Evolutionary conservation across 2,113 vertebrate species (phyloP).

Genomic region (Phocoena sinus): DNA sequence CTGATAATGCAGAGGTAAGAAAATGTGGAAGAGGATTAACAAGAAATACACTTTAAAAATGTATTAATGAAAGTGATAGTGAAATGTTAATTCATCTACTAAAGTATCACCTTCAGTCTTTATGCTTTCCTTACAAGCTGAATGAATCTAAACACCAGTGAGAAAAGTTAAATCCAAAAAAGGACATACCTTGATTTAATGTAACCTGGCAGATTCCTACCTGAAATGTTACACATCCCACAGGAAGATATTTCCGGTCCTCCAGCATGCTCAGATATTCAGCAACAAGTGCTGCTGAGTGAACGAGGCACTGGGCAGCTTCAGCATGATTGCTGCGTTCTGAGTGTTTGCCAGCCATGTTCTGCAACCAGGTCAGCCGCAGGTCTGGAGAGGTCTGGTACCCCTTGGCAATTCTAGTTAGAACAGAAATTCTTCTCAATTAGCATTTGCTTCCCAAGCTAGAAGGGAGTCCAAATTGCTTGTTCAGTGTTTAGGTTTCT

Average conservation of each 20-base stretch:
- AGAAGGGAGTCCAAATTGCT: neutral
- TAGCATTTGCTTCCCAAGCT: neutral
- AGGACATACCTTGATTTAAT: neutral
- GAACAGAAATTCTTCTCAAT: slow-evolving; percentile 19
- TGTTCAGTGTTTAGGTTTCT: neutral
- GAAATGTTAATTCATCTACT: neutral
- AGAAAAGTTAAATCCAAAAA: neutral
- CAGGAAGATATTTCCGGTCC: slow-evolving; percentile 98
- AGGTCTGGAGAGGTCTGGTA: slow-evolving; percentile 98
- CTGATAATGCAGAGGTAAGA: neutral
- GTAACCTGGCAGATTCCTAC: slow-evolving; percentile 72
- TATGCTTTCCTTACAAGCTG: neutral
- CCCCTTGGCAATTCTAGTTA: slow-evolving; percentile 94
- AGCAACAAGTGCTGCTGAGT: slow-evolving; percentile 97
- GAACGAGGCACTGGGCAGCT: slow-evolving; percentile 96
- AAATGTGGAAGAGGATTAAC: neutral
- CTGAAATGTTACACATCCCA: slow-evolving; percentile 98
- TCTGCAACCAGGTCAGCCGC: slow-evolving; percentile 96
- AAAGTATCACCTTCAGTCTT: neutral
- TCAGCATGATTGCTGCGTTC: slow-evolving; percentile 97
- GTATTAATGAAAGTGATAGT: neutral
- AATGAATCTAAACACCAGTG: neutral
- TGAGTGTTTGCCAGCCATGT: slow-evolving; percentile 98
- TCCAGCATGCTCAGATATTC: slow-evolving; percentile 99
- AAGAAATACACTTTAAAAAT: neutral